A percentile compares a stretch with the other conserved stretches of the same genome.
Conservation (phyloP, 1,140 invertebrate species). For the Zaprionus tsacasi region DNA sequence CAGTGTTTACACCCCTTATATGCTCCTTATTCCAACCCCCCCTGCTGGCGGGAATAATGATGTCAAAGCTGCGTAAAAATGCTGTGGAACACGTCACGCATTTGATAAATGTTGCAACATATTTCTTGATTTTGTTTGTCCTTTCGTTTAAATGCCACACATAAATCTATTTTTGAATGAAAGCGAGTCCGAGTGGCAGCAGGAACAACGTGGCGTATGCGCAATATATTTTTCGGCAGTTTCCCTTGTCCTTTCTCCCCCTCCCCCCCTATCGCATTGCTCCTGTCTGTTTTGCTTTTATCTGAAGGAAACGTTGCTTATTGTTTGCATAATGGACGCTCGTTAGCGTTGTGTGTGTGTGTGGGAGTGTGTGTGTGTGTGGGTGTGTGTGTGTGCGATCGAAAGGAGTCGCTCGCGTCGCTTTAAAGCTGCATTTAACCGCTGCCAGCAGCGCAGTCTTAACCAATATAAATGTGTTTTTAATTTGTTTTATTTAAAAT, state of each 20-base stretch:
- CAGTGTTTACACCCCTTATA: slow-evolving; percentile 50
- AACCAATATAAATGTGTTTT: slow-evolving; percentile 80
- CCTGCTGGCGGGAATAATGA: slow-evolving; percentile 59
- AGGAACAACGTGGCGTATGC: slow-evolving; percentile 59
- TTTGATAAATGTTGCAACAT: slow-evolving; percentile 77
- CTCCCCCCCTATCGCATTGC: background rate
- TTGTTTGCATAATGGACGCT: slow-evolving; percentile 83
- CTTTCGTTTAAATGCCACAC: slow-evolving; percentile 72
- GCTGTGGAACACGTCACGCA: slow-evolving; percentile 63
- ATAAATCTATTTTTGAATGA: slow-evolving; percentile 84
- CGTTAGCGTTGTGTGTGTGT: slow-evolving; percentile 64
- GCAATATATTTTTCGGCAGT: slow-evolving; percentile 61
- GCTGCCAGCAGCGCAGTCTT: slow-evolving; percentile 33
- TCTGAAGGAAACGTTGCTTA: slow-evolving; percentile 75
- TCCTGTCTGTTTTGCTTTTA: slow-evolving; percentile 57
- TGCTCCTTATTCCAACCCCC: background rate
- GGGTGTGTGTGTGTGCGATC: slow-evolving; percentile 3
- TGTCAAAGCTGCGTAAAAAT: slow-evolving; percentile 55
- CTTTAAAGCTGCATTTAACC: slow-evolving; percentile 18
- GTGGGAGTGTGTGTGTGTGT: background rate
- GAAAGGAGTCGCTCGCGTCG: slow-evolving; percentile 13
- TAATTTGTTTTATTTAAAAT: slow-evolving; percentile 69
- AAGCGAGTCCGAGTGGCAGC: slow-evolving; percentile 49
- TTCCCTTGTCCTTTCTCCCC: background rate
- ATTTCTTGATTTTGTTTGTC: slow-evolving; percentile 77